A percentile compares a stretch with the other conserved stretches of the same genome.
These are phyloP conservation scores for Tokudaia tokunoshimensis DNA, from an alignment of 2,797 vertebrate genomes.

Conservation along the genomic window DNA sequence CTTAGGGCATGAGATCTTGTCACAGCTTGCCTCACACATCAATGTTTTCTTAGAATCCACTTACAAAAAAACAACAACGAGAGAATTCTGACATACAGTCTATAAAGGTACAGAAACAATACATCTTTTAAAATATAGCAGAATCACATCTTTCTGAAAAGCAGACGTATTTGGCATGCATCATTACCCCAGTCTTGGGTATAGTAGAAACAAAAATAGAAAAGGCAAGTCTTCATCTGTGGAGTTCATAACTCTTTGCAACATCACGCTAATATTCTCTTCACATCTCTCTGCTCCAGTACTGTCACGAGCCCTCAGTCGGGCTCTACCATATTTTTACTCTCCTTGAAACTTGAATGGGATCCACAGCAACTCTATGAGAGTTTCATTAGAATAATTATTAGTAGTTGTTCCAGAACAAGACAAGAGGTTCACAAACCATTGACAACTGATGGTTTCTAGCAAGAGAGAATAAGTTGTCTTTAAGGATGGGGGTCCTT, in stretches of 20 bases:
- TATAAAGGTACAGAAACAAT: background rate
- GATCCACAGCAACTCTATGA: background rate
- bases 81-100: background rate
- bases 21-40: background rate
- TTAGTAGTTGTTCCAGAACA: background rate
- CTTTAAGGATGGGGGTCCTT: background rate
- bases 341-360: background rate
- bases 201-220: slow-evolving; percentile 22
- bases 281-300: too few relatives aligned
- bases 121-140: background rate
- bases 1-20: background rate
- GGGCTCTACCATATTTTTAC: background rate
- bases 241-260: background rate
- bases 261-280: background rate
- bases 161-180: background rate
- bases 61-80: background rate
- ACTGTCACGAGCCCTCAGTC: background rate
- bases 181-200: background rate
- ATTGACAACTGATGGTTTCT: background rate
- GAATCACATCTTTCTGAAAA: background rate
- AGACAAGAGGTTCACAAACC: background rate
- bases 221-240: background rate
- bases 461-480: background rate
- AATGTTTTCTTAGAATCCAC: background rate
- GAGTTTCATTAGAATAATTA: background rate